Base-by-base conservation (phyloP, 2,797 vertebrate genomes). In the Arrhamphus sclerolepis region DNA sequence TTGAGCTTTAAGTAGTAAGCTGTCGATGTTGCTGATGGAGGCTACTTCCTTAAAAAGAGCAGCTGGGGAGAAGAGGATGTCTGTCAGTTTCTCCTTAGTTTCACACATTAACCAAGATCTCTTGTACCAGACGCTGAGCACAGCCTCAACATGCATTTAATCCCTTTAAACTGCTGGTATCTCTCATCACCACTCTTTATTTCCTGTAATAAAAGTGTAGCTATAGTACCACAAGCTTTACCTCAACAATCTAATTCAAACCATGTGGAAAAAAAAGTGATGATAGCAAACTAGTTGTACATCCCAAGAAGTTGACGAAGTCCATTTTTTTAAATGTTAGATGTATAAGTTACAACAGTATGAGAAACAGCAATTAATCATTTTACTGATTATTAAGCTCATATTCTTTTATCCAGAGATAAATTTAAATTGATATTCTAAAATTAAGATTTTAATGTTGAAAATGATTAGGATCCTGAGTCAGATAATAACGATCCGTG, bases 401-500 rank as follows among this genome's bases (percentile, higher is more conserved):
- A 13, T 39, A 1, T 24, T 57, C 47, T 63, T 56, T 26, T 38
- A 34, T 11, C 34, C 6, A 22, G 46, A 70, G 52, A 44, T 65
- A 50, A 77, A 46, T 70, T 57, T 62, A 31, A 59, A 58, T 51
- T 40, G 43, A 68, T 57, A 55, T n/a, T 24, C n/a, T 57, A 62
- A 43, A 41, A 68, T 81, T 63, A 71, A 58, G 61, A 62, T 75
- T 63, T 10, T 28, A 7, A 17, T 16, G 38, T 11, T 7, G 16
- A 40, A 43, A 63, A 77, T 69, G 39, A 69, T 75, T 57, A 43
- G 49, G 62, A 67, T 82, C 68, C 47, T 72, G 70, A 78, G 62
- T 75, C 61, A 41, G 59, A 63, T 40, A 52, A 28, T 55, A 42
- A 64, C 66, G 26, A 48, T 64, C 60, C 70, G 46, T 51, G 26